Evolutionary conservation across 2,888 invertebrate species (phyloP).

Genomic region (Anodontia alba): DNA sequence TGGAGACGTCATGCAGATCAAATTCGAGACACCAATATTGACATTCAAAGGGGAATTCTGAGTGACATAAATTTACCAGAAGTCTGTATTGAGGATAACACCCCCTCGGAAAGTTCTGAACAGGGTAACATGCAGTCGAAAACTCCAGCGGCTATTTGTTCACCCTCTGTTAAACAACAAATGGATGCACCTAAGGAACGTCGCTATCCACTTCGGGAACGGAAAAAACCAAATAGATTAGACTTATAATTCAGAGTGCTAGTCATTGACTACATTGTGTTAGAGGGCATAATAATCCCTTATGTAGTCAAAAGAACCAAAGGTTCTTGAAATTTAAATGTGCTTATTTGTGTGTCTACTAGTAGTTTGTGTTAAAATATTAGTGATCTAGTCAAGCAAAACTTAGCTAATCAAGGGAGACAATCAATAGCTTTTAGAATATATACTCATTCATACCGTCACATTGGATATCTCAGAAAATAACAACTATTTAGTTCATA

Average conservation of each 20-base stretch:
- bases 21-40: background rate
- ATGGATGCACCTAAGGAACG: background rate
- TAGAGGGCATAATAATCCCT: too few relatives aligned
- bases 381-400: too few relatives aligned
- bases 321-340: background rate
- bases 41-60: too few relatives aligned
- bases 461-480: background rate
- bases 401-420: too few relatives aligned
- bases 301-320: slow-evolving; percentile 13
- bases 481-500: background rate
- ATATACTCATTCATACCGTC: too few relatives aligned
- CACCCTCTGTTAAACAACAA: background rate
- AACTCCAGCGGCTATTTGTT: background rate
- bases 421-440: too few relatives aligned
- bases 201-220: too few relatives aligned
- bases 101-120: background rate
- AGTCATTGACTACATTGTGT: background rate
- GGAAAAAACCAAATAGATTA: background rate
- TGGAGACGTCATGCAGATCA: slow-evolving; percentile 36
- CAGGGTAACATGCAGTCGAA: background rate
- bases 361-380: too few relatives aligned
- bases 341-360: too few relatives aligned
- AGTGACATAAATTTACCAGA: background rate
- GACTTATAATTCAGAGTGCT: background rate
- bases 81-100: background rate